Evolutionary conservation across 1,140 invertebrate genomes (phyloP).

Genomic region (Drosophila nigromelanica): DNA sequence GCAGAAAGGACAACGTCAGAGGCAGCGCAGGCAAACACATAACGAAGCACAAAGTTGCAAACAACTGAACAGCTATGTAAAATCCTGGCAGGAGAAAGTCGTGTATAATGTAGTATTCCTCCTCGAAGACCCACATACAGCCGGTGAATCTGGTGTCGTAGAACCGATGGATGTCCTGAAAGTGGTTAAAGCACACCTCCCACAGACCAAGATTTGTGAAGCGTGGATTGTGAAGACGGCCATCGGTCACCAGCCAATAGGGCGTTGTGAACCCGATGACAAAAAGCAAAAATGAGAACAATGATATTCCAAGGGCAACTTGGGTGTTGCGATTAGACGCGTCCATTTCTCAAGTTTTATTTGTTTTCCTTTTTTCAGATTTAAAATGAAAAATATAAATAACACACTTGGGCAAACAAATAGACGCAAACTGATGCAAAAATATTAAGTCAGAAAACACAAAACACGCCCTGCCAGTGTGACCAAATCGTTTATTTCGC

Average conservation of each 20-base stretch:
- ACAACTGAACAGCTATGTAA: conserved; percentile 96
- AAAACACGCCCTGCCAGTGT: conserved; percentile 44
- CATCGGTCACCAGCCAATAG: conserved; percentile 96
- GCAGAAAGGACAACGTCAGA: conserved; percentile 89
- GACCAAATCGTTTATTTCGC: conserved; percentile 6
- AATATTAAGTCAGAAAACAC: conserved; percentile 39
- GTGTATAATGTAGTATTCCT: conserved; percentile 95
- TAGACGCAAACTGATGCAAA: conserved; percentile 30
- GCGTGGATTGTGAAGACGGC: conserved; percentile 90
- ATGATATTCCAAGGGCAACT: conserved; percentile 88
- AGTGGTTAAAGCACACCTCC: conserved; percentile 95
- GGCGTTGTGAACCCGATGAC: conserved; percentile 95
- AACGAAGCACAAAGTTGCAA: conserved; percentile 94
- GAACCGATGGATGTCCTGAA: conserved; percentile 91
- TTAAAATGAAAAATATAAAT: not conserved
- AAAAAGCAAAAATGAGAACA: conserved; percentile 89
- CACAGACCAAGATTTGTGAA: conserved; percentile 95
- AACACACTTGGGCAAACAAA: not conserved
- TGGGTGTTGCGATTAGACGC: conserved; percentile 88
- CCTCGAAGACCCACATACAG: conserved; percentile 97
- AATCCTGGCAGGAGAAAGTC: conserved; percentile 93
- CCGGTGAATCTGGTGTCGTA: conserved; percentile 91
- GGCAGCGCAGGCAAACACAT: conserved; percentile 90
- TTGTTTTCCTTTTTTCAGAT: not conserved
- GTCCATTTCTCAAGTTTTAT: conserved; percentile 74